Percentiles rank a stretch among this genome's conserved stretches.
phyloP scores from a whole-genome alignment of 1,140 invertebrate genomes.

The Helicoverpa armigera region DNA sequence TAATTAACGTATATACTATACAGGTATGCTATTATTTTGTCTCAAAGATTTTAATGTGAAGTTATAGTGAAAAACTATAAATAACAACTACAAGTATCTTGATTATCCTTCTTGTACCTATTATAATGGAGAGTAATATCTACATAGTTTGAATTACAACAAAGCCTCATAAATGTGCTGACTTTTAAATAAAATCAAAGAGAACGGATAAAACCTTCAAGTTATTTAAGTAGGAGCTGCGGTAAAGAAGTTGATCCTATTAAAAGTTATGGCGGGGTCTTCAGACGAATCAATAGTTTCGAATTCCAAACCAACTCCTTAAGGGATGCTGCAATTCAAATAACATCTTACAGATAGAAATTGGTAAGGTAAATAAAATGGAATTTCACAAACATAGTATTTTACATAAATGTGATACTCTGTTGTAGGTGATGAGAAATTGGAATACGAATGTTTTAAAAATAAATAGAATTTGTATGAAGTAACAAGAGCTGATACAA shows the following conservation, averaged over 20 bases:
- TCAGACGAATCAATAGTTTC: slow-evolving; percentile 2
- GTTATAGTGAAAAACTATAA: not conserved
- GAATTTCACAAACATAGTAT: no score
- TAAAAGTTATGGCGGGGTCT: slow-evolving; percentile 32
- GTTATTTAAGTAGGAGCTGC: slow-evolving; percentile 16
- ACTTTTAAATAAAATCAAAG: slow-evolving; percentile 26
- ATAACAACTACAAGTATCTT: no score
- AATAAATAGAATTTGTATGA: not conserved
- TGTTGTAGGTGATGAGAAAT: no score
- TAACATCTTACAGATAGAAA: not conserved
- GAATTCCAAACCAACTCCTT: not conserved
- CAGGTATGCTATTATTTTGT: no score
- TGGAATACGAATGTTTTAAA: no score
- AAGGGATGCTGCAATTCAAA: not conserved
- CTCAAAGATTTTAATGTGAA: not conserved
- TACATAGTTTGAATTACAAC: not conserved
- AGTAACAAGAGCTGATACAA: not conserved
- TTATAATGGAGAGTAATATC: no score
- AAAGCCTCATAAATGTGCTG: not conserved
- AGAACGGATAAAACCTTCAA: slow-evolving; percentile 4
- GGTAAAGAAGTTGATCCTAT: slow-evolving; percentile 44
- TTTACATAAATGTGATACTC: no score
- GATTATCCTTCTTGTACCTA: no score
- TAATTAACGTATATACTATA: no score
- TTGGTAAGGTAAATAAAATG: no score